Base-by-base conservation (phyloP, 2,113 vertebrate species). In the Bufo bufo region DNA sequence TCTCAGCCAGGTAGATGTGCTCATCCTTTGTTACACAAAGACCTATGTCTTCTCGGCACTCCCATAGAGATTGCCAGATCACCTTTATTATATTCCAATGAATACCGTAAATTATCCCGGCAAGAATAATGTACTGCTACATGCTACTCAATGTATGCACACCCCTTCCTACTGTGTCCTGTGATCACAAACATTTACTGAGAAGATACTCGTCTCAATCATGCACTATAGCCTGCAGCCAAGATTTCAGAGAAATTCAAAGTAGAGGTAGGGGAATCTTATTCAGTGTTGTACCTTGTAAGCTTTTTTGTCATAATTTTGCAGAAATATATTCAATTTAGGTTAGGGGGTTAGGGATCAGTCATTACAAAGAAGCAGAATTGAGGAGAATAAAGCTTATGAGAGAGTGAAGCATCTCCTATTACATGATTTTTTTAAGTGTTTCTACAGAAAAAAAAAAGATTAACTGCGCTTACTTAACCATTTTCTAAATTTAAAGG, bases 21-120 rank as follows among this genome's bases (percentile, higher is more conserved):
- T 88, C 81, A 66, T 58, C 87, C 87, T 84, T 77, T 83, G 81
- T 88, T 88, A 88, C 43, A 88, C 58, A 88, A 87, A 88, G 80
- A 77, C 59, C 80, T 84, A 16, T 77, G 45, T 88, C 71, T 88
- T 66, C 66, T 33, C 69, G 56, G 58, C 47, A 72, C 69, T 83
- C 69, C 56, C 77, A 79, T 56, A 50, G 72, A 88, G 87, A 84
- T 77, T 77, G 49, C 47, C 20, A 63, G 45, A 75, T 58, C 72
- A 84, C 87, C 58, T 84, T 83, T 88, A 77, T 88, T 88, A 88
- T 84, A 77, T 88, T 88, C 81, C 59, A 75, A 20, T 50, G 81
- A 88, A 84, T 74, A 47, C 81, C 87, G 77, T 81, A 83, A 83
- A 88, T 88, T 80, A 88, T 58, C 77, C 58, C 54, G 43, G 81